Evolutionary conservation across 2,888 invertebrate species (phyloP), one percentile per base, ranked within the genome.

Genomic region (Eilema griseolum): DNA sequence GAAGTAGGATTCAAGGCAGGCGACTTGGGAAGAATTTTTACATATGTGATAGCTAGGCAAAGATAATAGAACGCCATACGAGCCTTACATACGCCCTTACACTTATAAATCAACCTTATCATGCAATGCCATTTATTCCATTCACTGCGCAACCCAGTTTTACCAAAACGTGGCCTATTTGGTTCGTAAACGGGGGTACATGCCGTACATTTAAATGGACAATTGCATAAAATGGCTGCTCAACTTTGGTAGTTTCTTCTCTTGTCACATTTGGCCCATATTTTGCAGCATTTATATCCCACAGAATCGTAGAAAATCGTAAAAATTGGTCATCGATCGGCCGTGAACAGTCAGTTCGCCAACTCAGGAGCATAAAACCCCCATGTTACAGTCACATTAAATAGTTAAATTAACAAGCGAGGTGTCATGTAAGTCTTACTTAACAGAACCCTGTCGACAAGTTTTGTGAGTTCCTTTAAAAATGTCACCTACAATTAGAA

Each of bases 51-150:
- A 52, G 52, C 52, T 52, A 4, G 5, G n/a, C 52, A n/a, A n/a
- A 52, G n/a, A 20, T 20, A 52, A n/a, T n/a, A n/a, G 52, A 8
- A 52, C 52, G 52, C 52, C 52, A n/a, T 52, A n/a, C 52, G 52
- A 52, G n/a, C 46, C 20, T 5, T 20, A 46, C 46, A 46, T 46
- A 20, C 46, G 20, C 20, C 16, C 46, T 20, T 7, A 8, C 10
- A 52, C n/a, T 52, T 52, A 52, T 52, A 52, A 52, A 52, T 52
- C 52, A 52, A n/a, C 52, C 52, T 52, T 52, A 52, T 52, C 52
- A 10, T 52, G 52, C 52, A 52, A 8, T 52, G 20, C 52, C 20
- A 52, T 52, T n/a, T 52, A 20, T 52, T 52, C 46, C 52, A 52
- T n/a, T 52, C 52, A 16, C 52, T 8, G n/a, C 52, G n/a, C 52